phyloP scores from a whole-genome alignment of 2,113 vertebrate species.

The Bothrops jararaca region DNA sequence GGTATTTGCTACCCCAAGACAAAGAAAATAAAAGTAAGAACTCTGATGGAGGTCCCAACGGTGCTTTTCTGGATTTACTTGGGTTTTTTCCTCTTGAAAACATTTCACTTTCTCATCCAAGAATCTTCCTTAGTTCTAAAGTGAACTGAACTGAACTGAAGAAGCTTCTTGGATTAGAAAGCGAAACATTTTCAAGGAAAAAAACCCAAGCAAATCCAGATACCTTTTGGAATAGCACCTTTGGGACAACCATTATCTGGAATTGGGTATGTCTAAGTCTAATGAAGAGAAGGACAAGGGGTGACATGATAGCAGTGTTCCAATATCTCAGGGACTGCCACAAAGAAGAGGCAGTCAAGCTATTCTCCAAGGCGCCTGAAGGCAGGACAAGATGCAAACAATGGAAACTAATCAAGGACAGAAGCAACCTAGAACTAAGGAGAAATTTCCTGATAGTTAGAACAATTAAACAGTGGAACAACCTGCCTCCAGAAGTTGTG shows the following conservation, averaged over 20 bases:
- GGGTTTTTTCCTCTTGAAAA: not conserved
- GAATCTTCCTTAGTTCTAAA: not conserved
- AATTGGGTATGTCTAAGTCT: too few relatives aligned
- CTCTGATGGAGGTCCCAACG: not conserved
- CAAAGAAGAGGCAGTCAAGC: too few relatives aligned
- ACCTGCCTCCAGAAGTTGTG: too few relatives aligned
- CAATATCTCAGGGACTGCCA: too few relatives aligned
- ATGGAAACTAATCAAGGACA: too few relatives aligned
- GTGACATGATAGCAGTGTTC: too few relatives aligned
- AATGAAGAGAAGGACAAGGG: too few relatives aligned
- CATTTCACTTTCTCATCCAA: not conserved
- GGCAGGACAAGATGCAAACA: too few relatives aligned
- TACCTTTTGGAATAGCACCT: not conserved
- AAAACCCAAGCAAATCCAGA: not conserved
- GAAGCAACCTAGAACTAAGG: too few relatives aligned
- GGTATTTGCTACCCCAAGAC: not conserved
- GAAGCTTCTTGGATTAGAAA: not conserved
- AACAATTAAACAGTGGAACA: too few relatives aligned
- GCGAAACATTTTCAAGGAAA: not conserved
- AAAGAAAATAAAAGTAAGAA: not conserved
- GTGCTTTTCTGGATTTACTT: not conserved
- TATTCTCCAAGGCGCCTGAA: too few relatives aligned
- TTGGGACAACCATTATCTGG: not conserved
- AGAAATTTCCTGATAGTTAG: too few relatives aligned
- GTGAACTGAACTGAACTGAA: not conserved